Percentiles rank a stretch among this genome's conserved stretches.
Conservation (phyloP, 2,113 vertebrate genomes). For the Mugil cephalus region DNA sequence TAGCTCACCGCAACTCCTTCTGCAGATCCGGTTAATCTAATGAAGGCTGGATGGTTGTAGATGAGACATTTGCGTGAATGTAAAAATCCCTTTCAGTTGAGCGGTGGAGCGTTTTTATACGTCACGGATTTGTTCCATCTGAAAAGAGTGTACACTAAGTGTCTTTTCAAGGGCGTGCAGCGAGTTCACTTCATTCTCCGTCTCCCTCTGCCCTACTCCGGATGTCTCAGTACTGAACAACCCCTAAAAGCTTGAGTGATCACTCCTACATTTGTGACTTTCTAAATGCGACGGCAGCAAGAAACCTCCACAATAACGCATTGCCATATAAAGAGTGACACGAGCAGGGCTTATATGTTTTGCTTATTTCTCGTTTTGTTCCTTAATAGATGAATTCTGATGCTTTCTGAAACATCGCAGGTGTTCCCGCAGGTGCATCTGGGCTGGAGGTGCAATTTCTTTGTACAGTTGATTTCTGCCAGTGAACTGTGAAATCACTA, state of each 20-base stretch:
- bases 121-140: background rate
- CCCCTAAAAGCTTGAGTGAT: background rate
- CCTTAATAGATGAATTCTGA: background rate
- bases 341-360: background rate
- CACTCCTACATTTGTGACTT: background rate
- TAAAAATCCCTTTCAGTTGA: no score
- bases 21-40: background rate
- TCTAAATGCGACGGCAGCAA: background rate
- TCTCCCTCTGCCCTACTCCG: no score
- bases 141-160: background rate
- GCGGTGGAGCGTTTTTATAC: slow-evolving; percentile 1
- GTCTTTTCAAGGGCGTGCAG: background rate
- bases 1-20: no score
- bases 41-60: background rate
- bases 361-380: background rate
- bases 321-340: background rate
- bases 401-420: background rate
- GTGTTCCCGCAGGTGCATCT: slow-evolving; percentile 10
- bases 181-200: background rate
- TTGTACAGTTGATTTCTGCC: slow-evolving; percentile 1
- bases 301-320: background rate
- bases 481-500: background rate
- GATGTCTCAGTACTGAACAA: no score
- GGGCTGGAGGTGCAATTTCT: background rate
- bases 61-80: no score